Base-by-base conservation (phyloP, 1,140 invertebrate species). In the Sycobia sp. region DNA sequence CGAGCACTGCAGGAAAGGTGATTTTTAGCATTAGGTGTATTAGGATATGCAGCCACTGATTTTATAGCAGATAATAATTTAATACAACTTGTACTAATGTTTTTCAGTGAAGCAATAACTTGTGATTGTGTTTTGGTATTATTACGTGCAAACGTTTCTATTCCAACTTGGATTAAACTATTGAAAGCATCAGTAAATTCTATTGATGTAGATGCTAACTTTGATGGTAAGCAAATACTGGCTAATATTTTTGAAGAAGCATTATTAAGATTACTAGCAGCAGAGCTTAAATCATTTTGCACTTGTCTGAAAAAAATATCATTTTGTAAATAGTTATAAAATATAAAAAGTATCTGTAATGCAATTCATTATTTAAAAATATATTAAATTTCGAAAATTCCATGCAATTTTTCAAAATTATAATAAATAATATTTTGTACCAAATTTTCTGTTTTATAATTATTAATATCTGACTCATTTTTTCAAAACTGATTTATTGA, bases 1-100 rank as follows among this genome's bases (percentile, higher is more conserved):
- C 93, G 86, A 0, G 94, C 93, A 23, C 95, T 94, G 1, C 90
- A 87, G 11, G 92, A 87, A 0, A 97, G 79, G 61, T 95, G 89
- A 82, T 95, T 97, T 78, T 93, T 95, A 0, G 91, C 88, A 75
- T 96, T 96, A 0, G 94, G 93, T 44, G 95, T 89, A 55, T 88
- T 88, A 1, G 95, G 90, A 83, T 98, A 94, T 51, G 90, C 90
- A 34, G 93, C 91, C 46, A 96, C 89, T 2, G 89, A 90, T 83
- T 96, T 97, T 8, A 93, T 93, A 4, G 93, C 91, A 0, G 89
- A 86, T 0, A 98, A 81, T 4, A 98, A 84, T 67, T 94, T 94
- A 47, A 92, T 91, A 0, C 95, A 97, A 32, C 90, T 91, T 44
- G 91, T 89, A 0, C 93, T 93, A 1, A 98, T 91, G 64, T 90